Evolutionary conservation across 1,140 invertebrate genomes (phyloP).

Genomic region (Lordiphosa stackelbergi): DNA sequence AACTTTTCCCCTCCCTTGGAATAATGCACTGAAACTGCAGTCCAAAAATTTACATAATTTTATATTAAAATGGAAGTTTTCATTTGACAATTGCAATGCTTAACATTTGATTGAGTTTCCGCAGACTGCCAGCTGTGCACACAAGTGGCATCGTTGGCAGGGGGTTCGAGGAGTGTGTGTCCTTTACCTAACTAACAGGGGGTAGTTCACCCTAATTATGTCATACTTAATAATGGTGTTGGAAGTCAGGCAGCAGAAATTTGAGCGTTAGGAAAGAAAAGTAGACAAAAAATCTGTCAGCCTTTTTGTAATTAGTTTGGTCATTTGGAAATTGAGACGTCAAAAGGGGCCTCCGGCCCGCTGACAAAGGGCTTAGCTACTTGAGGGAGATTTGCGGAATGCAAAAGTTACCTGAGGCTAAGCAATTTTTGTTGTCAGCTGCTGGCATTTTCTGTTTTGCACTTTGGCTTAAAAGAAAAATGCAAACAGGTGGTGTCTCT

Average conservation of each 20-base stretch:
- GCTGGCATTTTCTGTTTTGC: constrained; percentile 3
- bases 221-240: constrained; percentile 32
- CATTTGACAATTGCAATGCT: constrained; percentile 61
- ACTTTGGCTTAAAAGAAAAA: constrained; percentile 8
- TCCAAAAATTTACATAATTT: constrained; percentile 65
- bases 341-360: constrained; percentile 24
- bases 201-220: constrained; percentile 60
- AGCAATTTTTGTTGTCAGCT: constrained; percentile 11
- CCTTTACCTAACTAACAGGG: constrained; percentile 2
- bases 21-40: constrained; percentile 36
- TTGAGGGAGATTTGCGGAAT: constrained; percentile 52
- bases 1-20: constrained; percentile 14
- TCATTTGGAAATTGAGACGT: constrained; percentile 70
- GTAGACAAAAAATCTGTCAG: constrained; percentile 20
- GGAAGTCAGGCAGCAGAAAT: constrained; percentile 57
- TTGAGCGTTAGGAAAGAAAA: constrained; percentile 20
- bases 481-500: constrained; percentile 24
- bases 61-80: constrained; percentile 60
- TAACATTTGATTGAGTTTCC: constrained; percentile 49
- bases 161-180: constrained; percentile 19
- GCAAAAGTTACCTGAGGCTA: constrained; percentile 26
- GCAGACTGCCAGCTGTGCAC: constrained; percentile 60
- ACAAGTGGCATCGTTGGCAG: constrained; percentile 34
- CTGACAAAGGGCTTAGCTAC: constrained; percentile 5
- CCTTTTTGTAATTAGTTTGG: constrained; percentile 59